phyloP scores from a whole-genome alignment of 2,888 invertebrate species.

The Pristionchus fissidentatus region DNA sequence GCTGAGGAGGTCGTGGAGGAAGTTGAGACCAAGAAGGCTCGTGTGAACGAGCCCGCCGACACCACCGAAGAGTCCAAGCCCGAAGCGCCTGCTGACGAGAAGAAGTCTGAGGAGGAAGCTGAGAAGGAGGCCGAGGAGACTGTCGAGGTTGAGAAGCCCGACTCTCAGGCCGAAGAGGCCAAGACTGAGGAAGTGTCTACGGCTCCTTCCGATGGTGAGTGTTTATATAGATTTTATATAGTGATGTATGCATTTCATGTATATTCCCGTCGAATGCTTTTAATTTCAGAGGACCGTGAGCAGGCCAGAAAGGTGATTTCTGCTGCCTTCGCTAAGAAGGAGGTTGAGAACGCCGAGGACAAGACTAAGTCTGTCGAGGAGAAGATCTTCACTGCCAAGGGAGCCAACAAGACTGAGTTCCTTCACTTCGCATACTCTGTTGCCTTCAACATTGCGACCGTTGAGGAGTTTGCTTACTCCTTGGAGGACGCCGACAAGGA shows the following conservation, averaged over 20 bases:
- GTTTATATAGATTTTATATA: not conserved
- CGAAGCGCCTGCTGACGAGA: not conserved
- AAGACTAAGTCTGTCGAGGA: conserved; percentile 25
- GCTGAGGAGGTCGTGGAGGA: conserved; percentile 28
- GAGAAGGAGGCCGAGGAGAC: not conserved
- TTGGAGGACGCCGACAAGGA: conserved; percentile 6
- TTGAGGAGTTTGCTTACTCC: not conserved
- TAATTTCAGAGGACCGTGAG: conserved; percentile 14
- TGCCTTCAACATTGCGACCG: not conserved
- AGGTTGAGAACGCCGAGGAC: conserved; percentile 16
- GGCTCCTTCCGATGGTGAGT: not conserved
- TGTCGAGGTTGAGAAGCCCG: not conserved
- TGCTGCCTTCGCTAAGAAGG: conserved; percentile 19
- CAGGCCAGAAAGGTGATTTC: not conserved
- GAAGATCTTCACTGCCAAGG: conserved; percentile 21
- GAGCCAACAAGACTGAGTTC: not conserved
- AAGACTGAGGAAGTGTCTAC: not conserved
- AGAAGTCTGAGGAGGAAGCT: not conserved
- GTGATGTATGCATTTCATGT: not conserved
- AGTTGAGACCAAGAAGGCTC: conserved; percentile 40
- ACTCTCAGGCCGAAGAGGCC: not conserved
- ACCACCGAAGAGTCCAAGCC: not conserved
- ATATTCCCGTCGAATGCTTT: not conserved
- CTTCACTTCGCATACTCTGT: conserved; percentile 22
- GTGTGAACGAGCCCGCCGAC: not conserved